Conservation (phyloP, 92 coral and sea anemone genomes). For the Isaurus tuberculatus region DNA sequence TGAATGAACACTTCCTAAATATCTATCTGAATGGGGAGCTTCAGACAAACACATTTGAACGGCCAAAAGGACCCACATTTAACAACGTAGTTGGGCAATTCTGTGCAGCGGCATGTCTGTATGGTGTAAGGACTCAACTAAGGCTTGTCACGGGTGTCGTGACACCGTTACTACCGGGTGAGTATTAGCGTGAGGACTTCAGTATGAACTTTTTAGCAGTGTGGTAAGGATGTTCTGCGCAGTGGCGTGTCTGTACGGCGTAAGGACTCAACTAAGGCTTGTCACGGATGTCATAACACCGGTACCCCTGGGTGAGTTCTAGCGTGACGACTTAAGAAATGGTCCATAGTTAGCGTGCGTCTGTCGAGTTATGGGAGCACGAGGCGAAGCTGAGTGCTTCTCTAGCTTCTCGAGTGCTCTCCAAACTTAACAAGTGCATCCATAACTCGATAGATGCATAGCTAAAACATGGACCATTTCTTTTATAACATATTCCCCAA, state of each 20-base stretch:
- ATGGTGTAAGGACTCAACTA: conserved; percentile 79
- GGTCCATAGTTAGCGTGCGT: too few species aligned
- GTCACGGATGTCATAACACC: conserved; percentile 86
- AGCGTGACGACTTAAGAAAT: background rate
- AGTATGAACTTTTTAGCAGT: conserved; percentile 54
- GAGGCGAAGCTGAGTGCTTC: too few species aligned
- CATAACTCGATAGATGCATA: too few species aligned
- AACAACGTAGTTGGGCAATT: conserved; percentile 79
- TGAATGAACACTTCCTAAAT: conserved; percentile 76
- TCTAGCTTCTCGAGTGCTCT: too few species aligned
- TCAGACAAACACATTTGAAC: conserved; percentile 62
- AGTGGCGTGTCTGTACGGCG: conserved; percentile 83
- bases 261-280: conserved; percentile 75
- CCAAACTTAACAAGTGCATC: too few species aligned
- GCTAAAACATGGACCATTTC: too few species aligned
- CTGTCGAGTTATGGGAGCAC: too few species aligned
- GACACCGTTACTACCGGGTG: conserved; percentile 85
- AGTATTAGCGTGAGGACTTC: conserved; percentile 9
- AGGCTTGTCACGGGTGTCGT: conserved; percentile 82
- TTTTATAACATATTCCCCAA: too few species aligned
- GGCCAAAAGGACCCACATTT: conserved; percentile 86
- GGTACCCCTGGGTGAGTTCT: conserved; percentile 74
- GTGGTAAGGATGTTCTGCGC: conserved; percentile 82
- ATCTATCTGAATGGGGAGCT: conserved; percentile 86
- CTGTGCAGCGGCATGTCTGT: conserved; percentile 84